phyloP scores from a whole-genome alignment of 2,113 vertebrate species.

The Amia ocellicauda region DNA sequence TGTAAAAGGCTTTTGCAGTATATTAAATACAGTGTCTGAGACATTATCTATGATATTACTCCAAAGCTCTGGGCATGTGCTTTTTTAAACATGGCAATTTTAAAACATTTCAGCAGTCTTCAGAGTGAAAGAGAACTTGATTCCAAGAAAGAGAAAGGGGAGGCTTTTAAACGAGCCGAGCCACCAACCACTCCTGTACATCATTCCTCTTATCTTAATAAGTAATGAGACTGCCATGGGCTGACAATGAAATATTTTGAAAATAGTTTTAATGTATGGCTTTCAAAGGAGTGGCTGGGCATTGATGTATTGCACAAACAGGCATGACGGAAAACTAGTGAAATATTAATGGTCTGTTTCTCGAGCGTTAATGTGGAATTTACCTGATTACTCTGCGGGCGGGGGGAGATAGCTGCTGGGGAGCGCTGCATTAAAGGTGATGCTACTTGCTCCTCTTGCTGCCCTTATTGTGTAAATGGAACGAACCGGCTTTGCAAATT shows the following conservation, averaged over 20 bases:
- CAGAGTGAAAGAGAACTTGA: no score
- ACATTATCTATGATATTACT: neutral
- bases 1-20: neutral
- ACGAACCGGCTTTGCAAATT: no score
- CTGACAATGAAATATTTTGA: conserved; percentile 99
- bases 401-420: conserved; percentile 23
- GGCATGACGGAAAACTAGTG: conserved; percentile 82
- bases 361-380: conserved; percentile 69
- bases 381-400: conserved; percentile 69
- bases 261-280: conserved; percentile 99
- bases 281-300: conserved; percentile 88
- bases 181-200: conserved; percentile 80
- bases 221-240: conserved; percentile 97
- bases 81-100: neutral
- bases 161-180: conserved; percentile 73
- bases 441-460: neutral
- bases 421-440: conserved; percentile 22
- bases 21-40: neutral
- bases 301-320: conserved; percentile 94
- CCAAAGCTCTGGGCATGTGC: neutral
- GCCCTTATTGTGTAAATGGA: neutral
- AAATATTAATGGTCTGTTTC: conserved; percentile 95
- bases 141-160: conserved; percentile 17
- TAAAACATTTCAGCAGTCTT: neutral
- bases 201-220: conserved; percentile 97